Percentiles rank a stretch among this genome's conserved stretches.
These are phyloP conservation scores for Arctopsyche grandis DNA, from an alignment of 1,140 invertebrate genomes.

Conservation along the genomic window DNA sequence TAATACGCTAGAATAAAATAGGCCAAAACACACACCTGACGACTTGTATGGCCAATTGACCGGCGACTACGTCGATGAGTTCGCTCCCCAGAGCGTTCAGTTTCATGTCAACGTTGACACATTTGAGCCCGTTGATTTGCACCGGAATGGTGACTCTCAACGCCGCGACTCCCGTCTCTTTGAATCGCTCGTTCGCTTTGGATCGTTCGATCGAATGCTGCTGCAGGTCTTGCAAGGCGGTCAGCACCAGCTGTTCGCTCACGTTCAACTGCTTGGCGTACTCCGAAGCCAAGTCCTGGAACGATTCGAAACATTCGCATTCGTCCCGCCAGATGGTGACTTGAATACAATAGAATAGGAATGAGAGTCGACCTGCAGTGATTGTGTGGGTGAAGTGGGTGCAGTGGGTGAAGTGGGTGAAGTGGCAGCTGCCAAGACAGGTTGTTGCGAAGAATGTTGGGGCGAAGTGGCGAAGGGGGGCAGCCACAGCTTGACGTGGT, in stretches of 20 bases:
- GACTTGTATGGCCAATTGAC: conserved; percentile 61
- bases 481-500: neutral
- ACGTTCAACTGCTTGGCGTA: conserved; percentile 68
- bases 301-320: conserved; percentile 46
- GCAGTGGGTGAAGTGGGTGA: no score
- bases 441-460: neutral
- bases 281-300: conserved; percentile 70
- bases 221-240: conserved; percentile 71
- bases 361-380: neutral
- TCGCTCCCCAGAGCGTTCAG: conserved; percentile 66
- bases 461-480: neutral
- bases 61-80: conserved; percentile 67
- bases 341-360: neutral
- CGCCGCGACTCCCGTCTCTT: conserved; percentile 73
- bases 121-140: conserved; percentile 58
- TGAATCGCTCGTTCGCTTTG: conserved; percentile 70
- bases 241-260: conserved; percentile 63
- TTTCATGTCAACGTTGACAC: conserved; percentile 64
- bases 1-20: no score
- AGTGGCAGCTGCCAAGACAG: neutral
- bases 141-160: conserved; percentile 69
- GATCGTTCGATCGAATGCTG: conserved; percentile 74
- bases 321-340: conserved; percentile 30
- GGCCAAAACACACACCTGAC: conserved; percentile 59
- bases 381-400: neutral